A percentile compares a stretch with the other conserved stretches of the same genome.
Evolutionary conservation across 1,140 invertebrate genomes (phyloP).

Genomic region (Heliconius nattereri): DNA sequence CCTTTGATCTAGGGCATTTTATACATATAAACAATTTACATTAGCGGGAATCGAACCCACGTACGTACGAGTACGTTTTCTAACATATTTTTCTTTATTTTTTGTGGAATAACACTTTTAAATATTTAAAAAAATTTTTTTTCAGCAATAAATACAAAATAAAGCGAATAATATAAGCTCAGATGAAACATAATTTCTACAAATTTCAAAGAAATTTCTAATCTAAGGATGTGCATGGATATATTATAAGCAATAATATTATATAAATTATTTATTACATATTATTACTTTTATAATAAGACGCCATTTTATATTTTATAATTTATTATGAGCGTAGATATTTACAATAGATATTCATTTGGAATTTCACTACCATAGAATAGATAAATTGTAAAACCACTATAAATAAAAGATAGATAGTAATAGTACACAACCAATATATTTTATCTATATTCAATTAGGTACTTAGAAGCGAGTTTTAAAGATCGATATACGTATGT

Average conservation of each 20-base stretch:
- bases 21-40: no score
- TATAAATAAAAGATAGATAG: slow-evolving; percentile 55
- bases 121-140: background rate
- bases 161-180: background rate
- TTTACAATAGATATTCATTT: slow-evolving; percentile 63
- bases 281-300: slow-evolving; percentile 10
- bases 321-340: slow-evolving; percentile 72
- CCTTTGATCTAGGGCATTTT: no score
- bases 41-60: no score
- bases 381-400: slow-evolving; percentile 49
- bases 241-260: slow-evolving; percentile 13
- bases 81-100: no score
- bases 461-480: slow-evolving; percentile 50
- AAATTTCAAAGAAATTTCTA: background rate
- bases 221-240: background rate
- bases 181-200: background rate
- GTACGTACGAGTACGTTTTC: no score
- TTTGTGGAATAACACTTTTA: no score
- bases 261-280: background rate
- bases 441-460: slow-evolving; percentile 44
- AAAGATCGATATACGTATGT: slow-evolving; percentile 30
- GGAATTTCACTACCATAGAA: slow-evolving; percentile 45
- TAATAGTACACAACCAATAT: slow-evolving; percentile 58
- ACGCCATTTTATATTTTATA: slow-evolving; percentile 56
- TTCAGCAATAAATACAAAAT: background rate